A percentile compares a stretch with the other conserved stretches of the same genome.
Evolutionary conservation across 2,888 invertebrate species (phyloP).

Genomic region (Nemurella pictetii): DNA sequence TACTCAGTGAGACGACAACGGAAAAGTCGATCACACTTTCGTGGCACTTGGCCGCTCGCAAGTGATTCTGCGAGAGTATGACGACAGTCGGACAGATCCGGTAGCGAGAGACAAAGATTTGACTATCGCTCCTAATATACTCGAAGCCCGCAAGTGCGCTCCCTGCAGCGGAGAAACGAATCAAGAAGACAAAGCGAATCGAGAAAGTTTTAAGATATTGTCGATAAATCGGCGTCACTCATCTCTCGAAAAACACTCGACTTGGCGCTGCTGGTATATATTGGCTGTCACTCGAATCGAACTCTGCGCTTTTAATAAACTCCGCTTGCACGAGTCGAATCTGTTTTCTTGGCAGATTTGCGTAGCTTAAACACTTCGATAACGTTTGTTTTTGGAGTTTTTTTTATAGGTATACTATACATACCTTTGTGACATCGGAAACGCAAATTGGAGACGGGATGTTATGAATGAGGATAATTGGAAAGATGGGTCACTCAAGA

Average conservation of each 20-base stretch:
- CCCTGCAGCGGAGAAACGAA: neutral
- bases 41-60: neutral
- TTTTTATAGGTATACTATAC: too few species aligned
- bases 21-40: neutral
- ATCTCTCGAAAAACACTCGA: neutral
- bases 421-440: neutral
- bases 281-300: neutral
- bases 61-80: neutral
- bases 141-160: neutral
- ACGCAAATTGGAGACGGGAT: neutral
- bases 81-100: neutral
- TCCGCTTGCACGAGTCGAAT: neutral
- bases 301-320: neutral
- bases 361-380: neutral
- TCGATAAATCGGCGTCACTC: neutral
- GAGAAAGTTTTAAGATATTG: neutral
- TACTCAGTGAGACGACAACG: neutral
- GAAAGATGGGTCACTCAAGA: neutral
- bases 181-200: neutral
- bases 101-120: neutral
- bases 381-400: neutral
- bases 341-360: neutral
- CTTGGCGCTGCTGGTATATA: neutral
- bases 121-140: neutral
- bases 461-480: neutral